These are phyloP conservation scores for Chionomys nivalis DNA, from an alignment of 2,113 vertebrate genomes.

Conservation along the genomic window DNA sequence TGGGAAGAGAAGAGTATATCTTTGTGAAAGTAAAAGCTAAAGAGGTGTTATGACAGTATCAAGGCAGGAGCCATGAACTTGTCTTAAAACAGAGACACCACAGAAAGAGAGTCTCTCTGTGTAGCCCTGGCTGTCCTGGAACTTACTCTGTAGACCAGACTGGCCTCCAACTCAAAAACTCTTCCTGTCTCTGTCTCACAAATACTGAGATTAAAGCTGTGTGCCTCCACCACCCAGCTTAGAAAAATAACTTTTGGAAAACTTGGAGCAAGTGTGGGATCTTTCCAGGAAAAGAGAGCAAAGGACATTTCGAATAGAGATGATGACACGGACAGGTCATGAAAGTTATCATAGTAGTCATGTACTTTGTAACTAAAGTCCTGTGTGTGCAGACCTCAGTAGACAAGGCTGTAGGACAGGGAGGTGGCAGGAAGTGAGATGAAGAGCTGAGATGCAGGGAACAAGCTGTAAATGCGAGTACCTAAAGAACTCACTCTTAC, in stretches of 20 bases:
- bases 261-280: background rate
- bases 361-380: background rate
- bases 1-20: background rate
- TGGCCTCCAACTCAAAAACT: background rate
- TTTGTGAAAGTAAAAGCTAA: background rate
- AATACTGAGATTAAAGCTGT: background rate
- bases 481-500: background rate
- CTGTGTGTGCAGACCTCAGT: accelerated
- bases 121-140: background rate
- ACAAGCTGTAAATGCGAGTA: background rate
- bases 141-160: background rate
- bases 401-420: too few species aligned
- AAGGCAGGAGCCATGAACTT: background rate
- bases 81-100: background rate
- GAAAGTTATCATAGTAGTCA: background rate
- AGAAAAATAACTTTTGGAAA: background rate
- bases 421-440: background rate
- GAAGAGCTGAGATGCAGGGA: background rate
- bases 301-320: background rate
- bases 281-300: background rate
- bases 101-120: background rate
- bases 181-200: background rate
- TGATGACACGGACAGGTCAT: background rate
- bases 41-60: background rate
- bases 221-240: background rate